These are phyloP conservation scores for Coracias cyanogaster DNA, from an alignment of 2,797 vertebrate genomes.

Conservation along the genomic window DNA sequence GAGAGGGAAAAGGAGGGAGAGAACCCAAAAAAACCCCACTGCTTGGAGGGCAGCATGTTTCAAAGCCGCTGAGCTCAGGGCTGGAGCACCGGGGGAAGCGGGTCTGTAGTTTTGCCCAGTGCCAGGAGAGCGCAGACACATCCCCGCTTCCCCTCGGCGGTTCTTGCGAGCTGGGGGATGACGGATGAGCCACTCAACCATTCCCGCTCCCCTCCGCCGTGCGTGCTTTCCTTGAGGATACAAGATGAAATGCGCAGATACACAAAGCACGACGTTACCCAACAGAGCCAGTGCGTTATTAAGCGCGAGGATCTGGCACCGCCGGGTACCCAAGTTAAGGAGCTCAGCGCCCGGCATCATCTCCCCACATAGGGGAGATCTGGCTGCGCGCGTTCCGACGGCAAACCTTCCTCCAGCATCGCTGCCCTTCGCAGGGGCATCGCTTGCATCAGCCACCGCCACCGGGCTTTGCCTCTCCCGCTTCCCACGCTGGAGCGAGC, in stretches of 20 bases:
- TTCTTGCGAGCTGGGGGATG: neutral
- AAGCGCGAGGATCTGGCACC: neutral
- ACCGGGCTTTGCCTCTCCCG: fast-evolving
- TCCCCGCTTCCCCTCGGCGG: neutral
- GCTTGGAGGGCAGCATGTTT: neutral
- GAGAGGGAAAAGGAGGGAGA: neutral
- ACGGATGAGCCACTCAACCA: neutral
- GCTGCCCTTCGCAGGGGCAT: neutral
- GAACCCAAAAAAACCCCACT: neutral
- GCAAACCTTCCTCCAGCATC: neutral
- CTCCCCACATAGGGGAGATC: fast-evolving
- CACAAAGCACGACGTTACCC: neutral
- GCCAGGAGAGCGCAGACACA: fast-evolving
- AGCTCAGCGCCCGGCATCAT: fast-evolving
- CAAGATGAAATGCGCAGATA: neutral
- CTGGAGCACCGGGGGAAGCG: neutral
- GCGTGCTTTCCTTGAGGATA: fast-evolving
- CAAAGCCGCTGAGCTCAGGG: neutral
- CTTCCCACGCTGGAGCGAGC: fast-evolving
- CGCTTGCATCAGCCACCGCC: neutral
- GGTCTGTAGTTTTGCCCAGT: neutral
- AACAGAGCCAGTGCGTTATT: fast-evolving
- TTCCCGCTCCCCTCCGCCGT: neutral
- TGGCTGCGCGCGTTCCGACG: fast-evolving
- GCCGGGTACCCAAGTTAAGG: neutral